Evolutionary conservation across 1,140 invertebrate species (phyloP), one percentile per base, ranked within the genome.

Genomic region (Eupristina koningsbergeri): DNA sequence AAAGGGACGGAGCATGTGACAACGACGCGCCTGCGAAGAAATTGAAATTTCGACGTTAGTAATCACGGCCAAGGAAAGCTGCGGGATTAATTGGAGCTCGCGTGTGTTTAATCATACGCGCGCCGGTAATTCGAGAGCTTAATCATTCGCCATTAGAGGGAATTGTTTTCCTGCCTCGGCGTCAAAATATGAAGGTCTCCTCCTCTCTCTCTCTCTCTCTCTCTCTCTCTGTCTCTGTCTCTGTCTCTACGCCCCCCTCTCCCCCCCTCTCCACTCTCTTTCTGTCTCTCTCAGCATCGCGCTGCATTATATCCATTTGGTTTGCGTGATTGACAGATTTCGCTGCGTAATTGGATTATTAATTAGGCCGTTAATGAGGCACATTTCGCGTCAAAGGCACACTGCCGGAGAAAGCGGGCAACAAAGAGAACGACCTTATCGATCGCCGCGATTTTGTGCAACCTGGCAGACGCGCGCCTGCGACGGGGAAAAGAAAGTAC

Each of bases 311-410:
- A n/a, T 83, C 80, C 86, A 83, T 78, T 78, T 45, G 81, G 75
- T 61, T 83, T 61, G 81, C 63, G 74, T 71, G 81, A 83, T 83
- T 83, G 87, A 89, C 86, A 86, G 88, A 91, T 92, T 91, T 91
- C 88, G 88, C 89, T 86, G 86, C 89, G 89, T 92, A 92, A 92
- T 92, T 92, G 91, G 91, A 92, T 92, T 92, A 92, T 92, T 92
- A 92, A 92, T 92, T 92, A 92, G 90, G 91, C 91, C 89, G 91
- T 91, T 92, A 91, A 92, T 91, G 91, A 92, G 90, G 91, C 91
- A 90, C 88, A 91, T 91, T 91, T 90, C 87, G 83, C 78, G 86
- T 47, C 81, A 77, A 85, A 84, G 84, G 79, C 84, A 87, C 81
- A 83, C 84, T 36, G 34, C 41, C 0, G 31, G n/a, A 61, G 39